Base-by-base conservation (phyloP, 2,888 invertebrate genomes). In the Cryptops parisi region DNA sequence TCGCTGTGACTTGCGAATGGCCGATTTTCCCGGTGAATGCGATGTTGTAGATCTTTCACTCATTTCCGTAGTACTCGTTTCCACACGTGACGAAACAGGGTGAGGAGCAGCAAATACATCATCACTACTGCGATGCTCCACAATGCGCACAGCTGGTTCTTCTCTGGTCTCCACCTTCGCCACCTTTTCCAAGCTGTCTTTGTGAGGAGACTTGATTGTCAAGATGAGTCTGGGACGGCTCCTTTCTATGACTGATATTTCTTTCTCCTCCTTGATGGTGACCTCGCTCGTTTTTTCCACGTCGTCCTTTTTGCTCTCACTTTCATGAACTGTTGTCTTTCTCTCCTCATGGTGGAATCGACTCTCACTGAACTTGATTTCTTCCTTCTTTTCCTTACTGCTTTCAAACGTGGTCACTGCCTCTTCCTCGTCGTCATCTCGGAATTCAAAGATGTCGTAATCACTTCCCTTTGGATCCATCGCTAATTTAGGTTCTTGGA, bases 381-480 rank as follows among this genome's bases (percentile, higher is more conserved):
- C 57, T 24, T 57, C 54, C 19, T 47, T 44, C 15, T 45, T 40
- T 38, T 48, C 49, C 25, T 57, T 54, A 12, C 41, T 54, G 47
- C 40, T 56, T 40, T 52, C 55, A 40, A 54, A 51, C 9, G 19
- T 22, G 33, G 26, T 52, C 15, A 27, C 43, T n/a, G 47, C 68
- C 19, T 72, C 74, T 64, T 85, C 84, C 64, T 90, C 89, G 40
- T 82, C 83, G 3, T 86, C 84, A 67, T 90, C 90, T 64, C 84
- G 81, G 66, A 91, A 91, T 67, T 90, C 90, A 65, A 90, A 91
- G 2, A 91, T 78, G 64, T 90, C 90, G 9, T 82, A 79, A 1
- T 79, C 75, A 47, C 76, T 69, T 60, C 78, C 49, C 25, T 53
- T 47, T n/a, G 21, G 27, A 19, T 47, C 27, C 24, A 50, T 51